These are phyloP conservation scores for Anableps anableps DNA, from an alignment of 2,797 vertebrate genomes.

Conservation along the genomic window DNA sequence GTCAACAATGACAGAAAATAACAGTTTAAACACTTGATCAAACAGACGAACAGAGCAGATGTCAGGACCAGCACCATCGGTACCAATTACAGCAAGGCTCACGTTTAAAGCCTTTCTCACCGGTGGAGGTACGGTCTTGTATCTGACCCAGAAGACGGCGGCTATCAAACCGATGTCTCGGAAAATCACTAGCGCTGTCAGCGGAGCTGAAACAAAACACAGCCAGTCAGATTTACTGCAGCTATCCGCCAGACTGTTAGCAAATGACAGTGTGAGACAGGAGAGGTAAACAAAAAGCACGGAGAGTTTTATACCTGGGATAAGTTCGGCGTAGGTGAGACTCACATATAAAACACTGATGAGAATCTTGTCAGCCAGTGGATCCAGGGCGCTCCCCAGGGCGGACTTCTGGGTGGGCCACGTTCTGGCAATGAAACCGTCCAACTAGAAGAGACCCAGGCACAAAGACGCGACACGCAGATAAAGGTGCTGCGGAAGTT, in stretches of 20 bases:
- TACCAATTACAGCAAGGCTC: too few relatives aligned
- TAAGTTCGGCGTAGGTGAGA: constrained; percentile 93
- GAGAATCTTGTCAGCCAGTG: constrained; percentile 97
- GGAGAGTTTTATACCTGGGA: constrained; percentile 88
- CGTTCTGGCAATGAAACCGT: constrained; percentile 96
- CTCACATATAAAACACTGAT: constrained; percentile 95
- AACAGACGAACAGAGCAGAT: background rate
- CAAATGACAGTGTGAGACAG: background rate
- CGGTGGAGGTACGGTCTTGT: constrained; percentile 95
- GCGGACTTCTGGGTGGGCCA: constrained; percentile 97
- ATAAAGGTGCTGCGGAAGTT: background rate
- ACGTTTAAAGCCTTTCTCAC: constrained; percentile 77
- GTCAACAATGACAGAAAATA: background rate
- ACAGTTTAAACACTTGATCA: background rate
- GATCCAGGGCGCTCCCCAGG: constrained; percentile 96
- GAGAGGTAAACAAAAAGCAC: background rate
- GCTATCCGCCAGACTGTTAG: background rate
- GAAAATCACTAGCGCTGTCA: constrained; percentile 91
- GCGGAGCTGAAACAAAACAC: constrained; percentile 80
- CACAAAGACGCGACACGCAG: background rate
- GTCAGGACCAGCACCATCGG: background rate
- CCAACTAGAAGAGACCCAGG: constrained; percentile 82
- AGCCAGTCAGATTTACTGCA: background rate
- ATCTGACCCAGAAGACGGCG: constrained; percentile 96
- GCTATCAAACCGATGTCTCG: constrained; percentile 92